Evolutionary conservation across 2,888 invertebrate species (phyloP), one percentile per base, ranked within the genome.

Genomic region (Amblyjoppa proteus): DNA sequence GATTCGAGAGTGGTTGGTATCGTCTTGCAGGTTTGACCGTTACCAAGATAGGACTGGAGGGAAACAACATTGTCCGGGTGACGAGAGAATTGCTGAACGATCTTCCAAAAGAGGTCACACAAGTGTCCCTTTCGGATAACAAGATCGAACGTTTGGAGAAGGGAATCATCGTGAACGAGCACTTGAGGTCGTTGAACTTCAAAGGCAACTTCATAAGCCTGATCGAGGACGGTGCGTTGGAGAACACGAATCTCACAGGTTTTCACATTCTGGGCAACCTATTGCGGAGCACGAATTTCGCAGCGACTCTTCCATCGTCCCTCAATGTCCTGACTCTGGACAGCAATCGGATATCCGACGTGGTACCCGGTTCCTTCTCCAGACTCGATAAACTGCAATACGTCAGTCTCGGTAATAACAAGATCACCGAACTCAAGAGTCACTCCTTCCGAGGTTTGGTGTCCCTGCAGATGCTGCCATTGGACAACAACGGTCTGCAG

Each of bases 171-270:
- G 88, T 87, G 2, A 92, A 91, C 69, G 81, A 74, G 2, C 75
- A 94, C 76, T 87, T 95, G 53, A 94, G 92, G 87, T 88, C 90
- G 16, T 87, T 95, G 61, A 92, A 92, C 81, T 88, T 95, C n/a
- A 91, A 90, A 5, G 89, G 91, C 58, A 95, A 95, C 85, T 84
- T 88, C 9, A 92, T 95, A 41, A 91, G 91, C 7, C 89, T 89
- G 20, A 89, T 95, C 25, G 93, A 94, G 81, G 87, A 90, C 0
- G 92, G 90, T 75, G 92, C 94, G 16, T 94, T 95, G 20, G 81
- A 88, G 34, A 92, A 91, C 5, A 90, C 94, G 0, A 93, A 92
- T 34, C 88, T 94, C 41, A 86, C 84, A 0, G 87, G 87, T 13
- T 86, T 92, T 3, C 89, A 83, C 25, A 45, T 91, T 0, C 51